A percentile compares a stretch with the other conserved stretches of the same genome.
These are phyloP conservation scores for Ctenoplectra terminalis DNA, from an alignment of 1,140 invertebrate genomes.

Conservation along the genomic window DNA sequence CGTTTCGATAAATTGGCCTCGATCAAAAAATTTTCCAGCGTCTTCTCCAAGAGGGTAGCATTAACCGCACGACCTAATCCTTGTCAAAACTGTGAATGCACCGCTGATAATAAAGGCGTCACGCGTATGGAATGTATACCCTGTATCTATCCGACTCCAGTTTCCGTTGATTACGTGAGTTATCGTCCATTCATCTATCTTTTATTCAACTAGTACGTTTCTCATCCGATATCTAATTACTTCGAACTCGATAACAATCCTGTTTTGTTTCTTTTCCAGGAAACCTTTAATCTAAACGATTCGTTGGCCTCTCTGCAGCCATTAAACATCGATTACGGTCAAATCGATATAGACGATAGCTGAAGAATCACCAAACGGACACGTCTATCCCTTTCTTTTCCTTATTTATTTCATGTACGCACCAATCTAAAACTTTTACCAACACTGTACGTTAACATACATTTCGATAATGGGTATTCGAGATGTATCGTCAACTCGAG, in stretches of 20 bases:
- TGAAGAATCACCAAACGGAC: constrained; percentile 55
- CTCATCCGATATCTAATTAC: not conserved
- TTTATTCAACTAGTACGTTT: too few relatives aligned
- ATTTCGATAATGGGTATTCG: constrained; percentile 30
- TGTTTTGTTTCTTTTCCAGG: constrained; percentile 72
- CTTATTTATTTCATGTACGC: constrained; percentile 20
- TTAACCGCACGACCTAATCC: constrained; percentile 84
- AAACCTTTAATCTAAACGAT: constrained; percentile 79
- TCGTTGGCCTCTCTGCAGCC: constrained; percentile 75
- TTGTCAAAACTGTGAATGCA: constrained; percentile 90
- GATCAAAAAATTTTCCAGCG: constrained; percentile 87
- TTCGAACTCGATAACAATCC: not conserved
- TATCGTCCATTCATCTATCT: constrained; percentile 12
- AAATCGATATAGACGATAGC: constrained; percentile 76
- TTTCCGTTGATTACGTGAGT: constrained; percentile 83
- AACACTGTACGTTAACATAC: constrained; percentile 2
- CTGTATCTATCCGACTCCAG: constrained; percentile 83
- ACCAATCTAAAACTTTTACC: constrained; percentile 19
- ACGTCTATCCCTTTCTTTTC: not conserved
- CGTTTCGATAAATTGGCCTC: constrained; percentile 83
- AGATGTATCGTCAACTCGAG: not conserved
- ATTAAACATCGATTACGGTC: constrained; percentile 73
- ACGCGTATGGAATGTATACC: constrained; percentile 86
- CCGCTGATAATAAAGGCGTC: constrained; percentile 85
- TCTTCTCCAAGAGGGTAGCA: constrained; percentile 88